Evolutionary conservation across 1,140 invertebrate species (phyloP).

Genomic region (Papilio polyxenes): DNA sequence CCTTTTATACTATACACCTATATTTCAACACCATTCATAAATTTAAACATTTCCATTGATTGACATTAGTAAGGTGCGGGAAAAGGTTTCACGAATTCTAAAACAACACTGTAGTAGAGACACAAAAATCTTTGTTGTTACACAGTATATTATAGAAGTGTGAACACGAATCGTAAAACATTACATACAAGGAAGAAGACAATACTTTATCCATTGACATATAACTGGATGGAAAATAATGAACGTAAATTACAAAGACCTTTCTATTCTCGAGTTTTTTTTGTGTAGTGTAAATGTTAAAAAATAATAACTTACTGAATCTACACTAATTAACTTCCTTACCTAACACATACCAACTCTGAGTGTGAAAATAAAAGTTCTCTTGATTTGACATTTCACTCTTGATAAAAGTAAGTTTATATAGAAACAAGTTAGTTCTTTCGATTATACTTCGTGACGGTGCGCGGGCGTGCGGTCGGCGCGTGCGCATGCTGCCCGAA

Average conservation of each 20-base stretch:
- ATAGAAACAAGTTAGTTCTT: conserved; percentile 9
- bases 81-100: too few species aligned
- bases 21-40: too few species aligned
- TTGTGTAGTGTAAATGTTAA: too few species aligned
- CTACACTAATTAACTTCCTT: neutral
- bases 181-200: too few species aligned
- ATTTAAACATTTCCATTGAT: too few species aligned
- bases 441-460: neutral
- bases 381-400: neutral
- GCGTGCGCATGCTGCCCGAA: conserved; percentile 23
- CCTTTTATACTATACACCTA: too few species aligned
- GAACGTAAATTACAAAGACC: neutral
- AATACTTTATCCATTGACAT: neutral
- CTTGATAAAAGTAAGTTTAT: neutral
- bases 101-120: too few species aligned
- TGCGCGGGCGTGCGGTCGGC: neutral
- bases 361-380: neutral
- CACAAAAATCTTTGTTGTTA: too few species aligned
- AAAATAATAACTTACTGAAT: neutral
- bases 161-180: too few species aligned
- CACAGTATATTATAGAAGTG: too few species aligned
- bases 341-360: too few species aligned
- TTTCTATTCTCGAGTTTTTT: neutral
- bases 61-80: too few species aligned
- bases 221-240: neutral